Conservation (phyloP, 2,113 vertebrate species). For the Megaceryle torquata region DNA sequence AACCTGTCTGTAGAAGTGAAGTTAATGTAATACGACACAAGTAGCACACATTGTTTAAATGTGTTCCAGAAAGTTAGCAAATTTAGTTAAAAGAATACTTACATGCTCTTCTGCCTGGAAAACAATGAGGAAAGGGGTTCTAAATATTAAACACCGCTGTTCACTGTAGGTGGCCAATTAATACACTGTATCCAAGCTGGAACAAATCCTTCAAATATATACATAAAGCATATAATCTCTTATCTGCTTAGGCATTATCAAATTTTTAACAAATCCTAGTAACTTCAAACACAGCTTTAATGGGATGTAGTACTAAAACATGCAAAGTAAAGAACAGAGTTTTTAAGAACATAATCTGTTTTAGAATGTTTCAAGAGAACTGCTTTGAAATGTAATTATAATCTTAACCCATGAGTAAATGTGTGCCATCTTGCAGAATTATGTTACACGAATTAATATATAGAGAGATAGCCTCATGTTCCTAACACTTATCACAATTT, state of each 20-base stretch:
- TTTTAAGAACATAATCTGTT: constrained; percentile 85
- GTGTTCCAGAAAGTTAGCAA: constrained; percentile 81
- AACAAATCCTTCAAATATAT: constrained; percentile 82
- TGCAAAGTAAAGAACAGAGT: constrained; percentile 77
- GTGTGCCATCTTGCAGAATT: constrained; percentile 68
- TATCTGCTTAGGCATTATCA: constrained; percentile 86
- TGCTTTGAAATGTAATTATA: constrained; percentile 74
- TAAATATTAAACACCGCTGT: constrained; percentile 78
- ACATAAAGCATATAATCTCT: constrained; percentile 84
- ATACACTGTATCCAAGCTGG: constrained; percentile 77
- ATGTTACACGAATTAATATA: constrained; percentile 32
- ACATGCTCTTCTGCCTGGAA: constrained; percentile 73
- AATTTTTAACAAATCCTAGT: constrained; percentile 84
- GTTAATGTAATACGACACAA: constrained; percentile 81
- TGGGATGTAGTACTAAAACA: constrained; percentile 80
- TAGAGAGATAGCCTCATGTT: not conserved
- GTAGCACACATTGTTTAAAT: constrained; percentile 80
- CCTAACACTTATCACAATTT: not conserved
- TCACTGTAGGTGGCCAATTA: constrained; percentile 88
- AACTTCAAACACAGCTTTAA: constrained; percentile 85
- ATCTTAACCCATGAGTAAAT: constrained; percentile 75
- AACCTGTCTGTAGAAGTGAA: constrained; percentile 79
- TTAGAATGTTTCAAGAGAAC: constrained; percentile 78
- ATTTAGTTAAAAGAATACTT: constrained; percentile 75
- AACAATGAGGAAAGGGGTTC: constrained; percentile 60